These are phyloP conservation scores for Halcyon chelicuti DNA, from an alignment of 2,797 vertebrate genomes.

Conservation along the genomic window DNA sequence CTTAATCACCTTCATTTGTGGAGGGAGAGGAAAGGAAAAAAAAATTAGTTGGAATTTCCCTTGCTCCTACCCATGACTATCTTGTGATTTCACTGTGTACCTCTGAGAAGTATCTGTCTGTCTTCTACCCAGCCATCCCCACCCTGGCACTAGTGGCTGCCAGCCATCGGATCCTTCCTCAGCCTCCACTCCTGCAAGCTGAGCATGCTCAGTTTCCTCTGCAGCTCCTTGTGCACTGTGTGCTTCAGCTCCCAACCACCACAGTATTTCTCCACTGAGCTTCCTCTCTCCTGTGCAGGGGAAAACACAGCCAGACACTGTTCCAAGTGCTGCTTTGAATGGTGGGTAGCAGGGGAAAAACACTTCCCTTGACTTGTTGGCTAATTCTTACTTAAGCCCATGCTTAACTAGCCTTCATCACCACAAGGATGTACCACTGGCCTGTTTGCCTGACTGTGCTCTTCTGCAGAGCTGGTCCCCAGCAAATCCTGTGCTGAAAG, in stretches of 20 bases:
- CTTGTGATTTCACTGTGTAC: not conserved
- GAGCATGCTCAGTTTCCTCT: not conserved
- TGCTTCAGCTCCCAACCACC: rapidly evolving
- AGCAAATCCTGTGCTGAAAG: not conserved
- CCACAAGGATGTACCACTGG: not conserved
- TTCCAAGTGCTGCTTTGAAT: not conserved
- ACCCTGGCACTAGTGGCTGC: not conserved
- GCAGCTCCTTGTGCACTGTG: rapidly evolving
- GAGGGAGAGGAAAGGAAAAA: too few relatives aligned
- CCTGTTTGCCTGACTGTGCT: not conserved
- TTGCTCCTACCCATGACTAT: not conserved
- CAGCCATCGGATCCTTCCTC: not conserved
- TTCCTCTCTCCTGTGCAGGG: not conserved
- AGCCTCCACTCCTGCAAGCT: not conserved
- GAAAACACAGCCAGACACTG: not conserved
- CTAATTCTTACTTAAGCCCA: not conserved
- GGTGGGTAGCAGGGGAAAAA: not conserved
- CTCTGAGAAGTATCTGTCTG: not conserved
- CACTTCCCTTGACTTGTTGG: not conserved
- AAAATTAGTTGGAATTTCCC: not conserved
- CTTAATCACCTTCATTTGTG: not conserved
- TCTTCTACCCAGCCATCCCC: not conserved
- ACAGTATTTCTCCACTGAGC: not conserved
- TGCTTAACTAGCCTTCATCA: not conserved
- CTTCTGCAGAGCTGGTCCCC: not conserved